Evolutionary conservation across 2,888 invertebrate genomes (phyloP).

Genomic region (Drosophila seclusa): DNA sequence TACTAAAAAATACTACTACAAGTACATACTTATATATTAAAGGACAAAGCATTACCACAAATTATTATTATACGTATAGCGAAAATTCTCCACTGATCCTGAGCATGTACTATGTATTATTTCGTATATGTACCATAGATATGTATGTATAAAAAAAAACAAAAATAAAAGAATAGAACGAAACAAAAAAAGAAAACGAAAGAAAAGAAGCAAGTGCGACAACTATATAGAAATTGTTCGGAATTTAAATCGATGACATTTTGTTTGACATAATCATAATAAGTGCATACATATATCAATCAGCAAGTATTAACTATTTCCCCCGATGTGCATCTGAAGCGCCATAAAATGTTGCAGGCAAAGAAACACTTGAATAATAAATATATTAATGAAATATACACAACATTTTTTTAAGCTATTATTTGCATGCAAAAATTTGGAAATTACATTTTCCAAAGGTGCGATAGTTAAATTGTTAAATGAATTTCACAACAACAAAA

Average conservation of each 20-base stretch:
- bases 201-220: conserved; percentile 11
- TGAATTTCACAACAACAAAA: conserved; percentile 62
- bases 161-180: background rate
- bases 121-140: conserved; percentile 72
- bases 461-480: conserved; percentile 79
- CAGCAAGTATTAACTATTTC: conserved; percentile 69
- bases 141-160: conserved; percentile 44
- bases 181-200: conserved; percentile 9
- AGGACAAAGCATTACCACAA: conserved; percentile 59
- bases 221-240: conserved; percentile 42
- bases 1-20: conserved; percentile 42
- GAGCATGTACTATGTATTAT: conserved; percentile 67
- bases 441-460: conserved; percentile 52
- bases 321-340: conserved; percentile 57
- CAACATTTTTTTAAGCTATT: conserved; percentile 50
- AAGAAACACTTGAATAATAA: conserved; percentile 35
- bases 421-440: conserved; percentile 56
- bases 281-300: conserved; percentile 50
- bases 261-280: conserved; percentile 46
- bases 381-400: conserved; percentile 40
- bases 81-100: conserved; percentile 70
- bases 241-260: conserved; percentile 44
- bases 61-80: conserved; percentile 70
- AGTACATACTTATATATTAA: conserved; percentile 48
- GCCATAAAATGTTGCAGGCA: conserved; percentile 65